A percentile compares a stretch with the other conserved stretches of the same genome.
phyloP scores from a whole-genome alignment of 2,113 vertebrate species.

The Athene noctua region DNA sequence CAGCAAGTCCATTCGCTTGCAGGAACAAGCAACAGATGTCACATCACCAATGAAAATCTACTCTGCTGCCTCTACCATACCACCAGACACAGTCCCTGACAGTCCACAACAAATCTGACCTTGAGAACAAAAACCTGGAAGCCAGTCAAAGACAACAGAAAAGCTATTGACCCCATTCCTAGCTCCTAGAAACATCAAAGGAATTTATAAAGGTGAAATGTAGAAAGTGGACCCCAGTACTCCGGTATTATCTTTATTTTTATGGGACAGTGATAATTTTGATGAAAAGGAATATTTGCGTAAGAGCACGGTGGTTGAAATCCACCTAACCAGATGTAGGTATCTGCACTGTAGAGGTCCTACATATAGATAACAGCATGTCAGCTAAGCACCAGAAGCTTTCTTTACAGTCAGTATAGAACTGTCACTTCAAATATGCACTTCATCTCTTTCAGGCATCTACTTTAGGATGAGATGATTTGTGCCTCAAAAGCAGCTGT shows the following conservation, averaged over 20 bases:
- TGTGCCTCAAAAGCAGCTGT: constrained; percentile 33
- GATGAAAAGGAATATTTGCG: neutral
- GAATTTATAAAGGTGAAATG: neutral
- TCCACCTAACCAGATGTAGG: neutral
- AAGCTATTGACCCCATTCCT: neutral
- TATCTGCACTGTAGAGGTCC: neutral
- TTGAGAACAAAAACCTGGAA: neutral
- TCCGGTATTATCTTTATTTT: neutral
- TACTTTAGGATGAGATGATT: neutral
- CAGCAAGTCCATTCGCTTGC: neutral
- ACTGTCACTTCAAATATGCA: neutral
- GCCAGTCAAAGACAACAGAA: neutral
- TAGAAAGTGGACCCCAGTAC: neutral
- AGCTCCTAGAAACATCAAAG: neutral
- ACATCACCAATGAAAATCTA: neutral
- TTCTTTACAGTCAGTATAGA: neutral
- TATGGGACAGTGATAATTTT: neutral
- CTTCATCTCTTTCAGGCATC: constrained; percentile 10
- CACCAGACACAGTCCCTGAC: neutral
- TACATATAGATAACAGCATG: neutral
- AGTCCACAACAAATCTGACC: neutral
- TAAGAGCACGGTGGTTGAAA: neutral
- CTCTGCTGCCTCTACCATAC: neutral
- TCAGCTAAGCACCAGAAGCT: neutral
- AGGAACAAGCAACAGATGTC: neutral